phyloP scores from a whole-genome alignment of 2,797 vertebrate genomes.

The Orientallactaga sibirica region DNA sequence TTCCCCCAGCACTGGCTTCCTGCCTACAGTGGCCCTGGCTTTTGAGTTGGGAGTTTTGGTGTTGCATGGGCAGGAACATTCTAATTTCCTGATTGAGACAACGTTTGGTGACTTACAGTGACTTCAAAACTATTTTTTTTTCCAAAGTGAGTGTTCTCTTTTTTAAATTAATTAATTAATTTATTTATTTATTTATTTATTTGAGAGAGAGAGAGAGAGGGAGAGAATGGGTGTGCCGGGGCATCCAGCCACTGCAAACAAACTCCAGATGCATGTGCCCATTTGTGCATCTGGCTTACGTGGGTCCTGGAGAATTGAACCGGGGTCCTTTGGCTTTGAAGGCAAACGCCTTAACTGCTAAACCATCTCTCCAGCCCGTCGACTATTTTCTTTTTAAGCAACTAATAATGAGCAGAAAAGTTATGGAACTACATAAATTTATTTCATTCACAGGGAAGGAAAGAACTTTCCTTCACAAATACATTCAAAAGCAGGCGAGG shows the following conservation, averaged over 20 bases:
- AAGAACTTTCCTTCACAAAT: conserved; percentile 7
- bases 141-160: background rate
- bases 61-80: background rate
- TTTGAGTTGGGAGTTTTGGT: background rate
- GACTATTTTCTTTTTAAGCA: conserved; percentile 16
- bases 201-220: no score
- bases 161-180: no score
- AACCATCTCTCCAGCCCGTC: no score
- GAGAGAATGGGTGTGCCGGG: no score
- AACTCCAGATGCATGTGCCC: no score
- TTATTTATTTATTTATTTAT: no score
- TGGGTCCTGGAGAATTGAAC: no score
- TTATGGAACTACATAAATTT: background rate
- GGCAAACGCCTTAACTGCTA: no score
- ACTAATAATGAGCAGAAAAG: background rate
- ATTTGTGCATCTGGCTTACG: no score
- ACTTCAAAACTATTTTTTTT: background rate
- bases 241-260: no score
- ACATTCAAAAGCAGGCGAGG: background rate
- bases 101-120: background rate
- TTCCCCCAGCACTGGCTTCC: background rate
- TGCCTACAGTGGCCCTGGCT: background rate
- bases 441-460: background rate
- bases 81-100: background rate
- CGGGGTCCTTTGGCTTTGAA: no score